These are phyloP conservation scores for Tiphia femorata DNA, from an alignment of 2,888 invertebrate genomes.

Conservation along the genomic window DNA sequence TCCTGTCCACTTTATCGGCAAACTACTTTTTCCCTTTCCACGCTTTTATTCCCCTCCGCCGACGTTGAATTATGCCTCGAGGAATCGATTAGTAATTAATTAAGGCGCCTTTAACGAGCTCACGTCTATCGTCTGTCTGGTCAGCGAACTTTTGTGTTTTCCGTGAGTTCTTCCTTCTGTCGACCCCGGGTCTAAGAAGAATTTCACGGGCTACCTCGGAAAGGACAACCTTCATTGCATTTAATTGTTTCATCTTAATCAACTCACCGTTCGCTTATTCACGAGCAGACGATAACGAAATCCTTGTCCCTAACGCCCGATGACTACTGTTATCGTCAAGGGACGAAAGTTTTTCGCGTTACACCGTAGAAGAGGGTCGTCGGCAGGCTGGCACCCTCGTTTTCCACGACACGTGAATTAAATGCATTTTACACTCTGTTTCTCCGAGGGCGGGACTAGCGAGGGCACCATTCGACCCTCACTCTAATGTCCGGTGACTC, in stretches of 20 bases:
- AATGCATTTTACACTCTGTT: constrained; percentile 62
- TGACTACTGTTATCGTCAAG: too few relatives aligned
- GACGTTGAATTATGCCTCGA: constrained; percentile 7
- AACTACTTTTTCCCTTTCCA: constrained; percentile 8
- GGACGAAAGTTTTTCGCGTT: constrained; percentile 29
- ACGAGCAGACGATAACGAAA: too few relatives aligned
- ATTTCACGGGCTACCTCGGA: too few relatives aligned
- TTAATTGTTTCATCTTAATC: too few relatives aligned
- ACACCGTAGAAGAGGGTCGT: constrained; percentile 11
- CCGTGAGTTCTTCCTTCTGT: constrained; percentile 1
- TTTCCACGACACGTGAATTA: constrained; percentile 54
- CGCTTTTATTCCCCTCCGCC: constrained; percentile 7
- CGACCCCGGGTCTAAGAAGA: too few relatives aligned
- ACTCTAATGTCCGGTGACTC: constrained; percentile 62
- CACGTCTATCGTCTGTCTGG: constrained; percentile 20
- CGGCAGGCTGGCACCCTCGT: constrained; percentile 44
- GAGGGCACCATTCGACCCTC: constrained; percentile 39
- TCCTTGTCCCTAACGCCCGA: too few relatives aligned
- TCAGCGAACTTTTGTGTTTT: constrained; percentile 7
- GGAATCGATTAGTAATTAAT: constrained; percentile 33
- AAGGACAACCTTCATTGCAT: too few relatives aligned
- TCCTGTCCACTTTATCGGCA: constrained; percentile 6
- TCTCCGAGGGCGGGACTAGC: constrained; percentile 31
- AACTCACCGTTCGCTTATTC: too few relatives aligned
- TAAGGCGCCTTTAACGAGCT: constrained; percentile 17